A percentile compares a stretch with the other conserved stretches of the same genome.
These are phyloP conservation scores for Serinus canaria DNA, from an alignment of 2,113 vertebrate genomes.

Conservation along the genomic window DNA sequence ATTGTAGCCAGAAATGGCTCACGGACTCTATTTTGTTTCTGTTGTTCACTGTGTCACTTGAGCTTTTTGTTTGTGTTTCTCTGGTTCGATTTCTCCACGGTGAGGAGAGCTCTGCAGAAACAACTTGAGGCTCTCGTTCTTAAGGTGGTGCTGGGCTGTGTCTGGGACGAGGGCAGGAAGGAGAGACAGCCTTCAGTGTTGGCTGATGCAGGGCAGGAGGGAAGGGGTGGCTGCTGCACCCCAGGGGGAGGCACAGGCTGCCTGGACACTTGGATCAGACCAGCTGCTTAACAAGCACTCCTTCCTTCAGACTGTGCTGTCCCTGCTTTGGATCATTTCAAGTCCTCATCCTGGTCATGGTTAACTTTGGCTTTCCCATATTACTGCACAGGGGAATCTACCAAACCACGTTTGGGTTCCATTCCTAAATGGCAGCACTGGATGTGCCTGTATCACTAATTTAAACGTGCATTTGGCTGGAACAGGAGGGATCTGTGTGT, in stretches of 20 bases:
- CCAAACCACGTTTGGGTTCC: neutral
- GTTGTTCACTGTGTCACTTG: conserved; percentile 17
- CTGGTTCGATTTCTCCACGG: conserved; percentile 10
- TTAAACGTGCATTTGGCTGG: neutral
- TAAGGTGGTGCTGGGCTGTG: neutral
- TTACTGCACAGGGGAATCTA: neutral
- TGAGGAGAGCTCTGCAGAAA: conserved; percentile 2
- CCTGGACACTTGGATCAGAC: neutral
- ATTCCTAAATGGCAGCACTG: neutral
- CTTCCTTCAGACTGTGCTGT: neutral
- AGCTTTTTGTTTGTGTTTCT: conserved; percentile 50
- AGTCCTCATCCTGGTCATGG: neutral
- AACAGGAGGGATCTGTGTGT: neutral
- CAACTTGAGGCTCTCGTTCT: neutral
- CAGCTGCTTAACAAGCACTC: neutral
- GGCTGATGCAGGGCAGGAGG: neutral
- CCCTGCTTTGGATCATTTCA: neutral
- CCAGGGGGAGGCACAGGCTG: neutral
- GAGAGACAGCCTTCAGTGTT: neutral
- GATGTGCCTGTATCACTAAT: neutral
- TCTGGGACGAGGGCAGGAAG: neutral
- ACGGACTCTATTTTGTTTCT: conserved; percentile 43
- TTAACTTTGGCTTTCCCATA: neutral
- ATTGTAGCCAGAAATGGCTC: conserved; percentile 52
- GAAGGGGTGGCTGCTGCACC: neutral